Evolutionary conservation across 2,113 vertebrate genomes (phyloP), one percentile per base, ranked within the genome.

Genomic region (Halichoeres trimaculatus): DNA sequence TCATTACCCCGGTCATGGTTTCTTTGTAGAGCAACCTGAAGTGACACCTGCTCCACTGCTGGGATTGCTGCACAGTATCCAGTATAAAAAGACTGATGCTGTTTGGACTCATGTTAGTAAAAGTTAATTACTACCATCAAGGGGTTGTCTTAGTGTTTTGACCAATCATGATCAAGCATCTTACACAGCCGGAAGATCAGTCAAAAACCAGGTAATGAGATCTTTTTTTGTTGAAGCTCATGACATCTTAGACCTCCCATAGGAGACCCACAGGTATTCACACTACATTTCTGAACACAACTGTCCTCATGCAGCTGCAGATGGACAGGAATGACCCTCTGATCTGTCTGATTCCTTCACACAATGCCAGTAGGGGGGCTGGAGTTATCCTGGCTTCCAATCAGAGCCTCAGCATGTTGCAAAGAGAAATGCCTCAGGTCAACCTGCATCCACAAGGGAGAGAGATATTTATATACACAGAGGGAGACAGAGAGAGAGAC

Each of bases 391-490:
- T 52, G 74, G 71, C 75, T 85, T 85, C 84, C 84, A 90, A 88
- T 90, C 90, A 90, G 79, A 90, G 78, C 57, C 87, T 72, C 87
- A 89, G 87, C 85, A 85, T 4, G 85, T 76, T 54, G 73, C 45
- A 74, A 66, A 83, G 60, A 83, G 63, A 74, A 84, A 84, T 70
- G 70, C 82, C 75, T 71, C 64, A 65, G 88, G 89, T 90, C 83
- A 89, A 71, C 82, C 67, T 68, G 76, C 78, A 76, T 48, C 79
- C 66, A 78, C 1, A 72, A 70, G 58, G 40, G 62, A 68, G 61
- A 17, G 58, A 55, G 56, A 64, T 40, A 65, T n/a, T 43, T 20
- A 85, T 34, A 85, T 34, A 59, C 8, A 74, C 48, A 36, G 68
- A 71, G 50, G 1, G 58, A 53, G 55, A 43, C 30, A 13, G 20